phyloP scores from a whole-genome alignment of 2,888 invertebrate species.

The Pyralis farinalis region DNA sequence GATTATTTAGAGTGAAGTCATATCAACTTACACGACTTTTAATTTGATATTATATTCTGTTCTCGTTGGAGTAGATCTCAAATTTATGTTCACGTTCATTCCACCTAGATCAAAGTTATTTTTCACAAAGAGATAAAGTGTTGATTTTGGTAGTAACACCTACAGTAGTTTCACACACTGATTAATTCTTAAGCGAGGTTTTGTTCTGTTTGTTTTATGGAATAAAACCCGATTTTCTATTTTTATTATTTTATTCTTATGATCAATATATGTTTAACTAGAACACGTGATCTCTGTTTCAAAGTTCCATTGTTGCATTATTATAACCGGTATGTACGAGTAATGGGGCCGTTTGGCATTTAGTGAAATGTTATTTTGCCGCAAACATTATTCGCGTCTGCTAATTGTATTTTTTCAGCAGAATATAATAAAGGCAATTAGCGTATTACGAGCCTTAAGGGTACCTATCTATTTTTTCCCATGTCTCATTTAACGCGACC shows the following conservation, averaged over 20 bases:
- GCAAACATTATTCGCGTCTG: conserved; percentile 33
- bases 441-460: conserved; percentile 34
- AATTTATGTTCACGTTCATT: neutral
- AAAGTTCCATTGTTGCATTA: conserved; percentile 17
- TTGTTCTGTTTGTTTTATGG: too few species aligned
- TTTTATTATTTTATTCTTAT: too few species aligned
- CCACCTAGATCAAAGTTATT: conserved; percentile 17
- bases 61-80: conserved; percentile 6
- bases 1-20: too few species aligned
- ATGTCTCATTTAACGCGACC: conserved; percentile 32
- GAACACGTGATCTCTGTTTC: too few species aligned
- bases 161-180: conserved; percentile 1
- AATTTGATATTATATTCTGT: too few species aligned
- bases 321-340: conserved; percentile 26
- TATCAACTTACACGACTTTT: too few species aligned
- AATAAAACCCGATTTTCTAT: too few species aligned
- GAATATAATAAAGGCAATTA: conserved; percentile 51
- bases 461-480: conserved; percentile 26
- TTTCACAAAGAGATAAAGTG: neutral
- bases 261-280: too few species aligned
- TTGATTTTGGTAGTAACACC: neutral
- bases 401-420: conserved; percentile 35
- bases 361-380: conserved; percentile 31
- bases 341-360: conserved; percentile 38
- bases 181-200: too few species aligned